Percentiles rank a stretch among this genome's conserved stretches.
Evolutionary conservation across 2,113 vertebrate species (phyloP).

Genomic region (Noturus placidus): DNA sequence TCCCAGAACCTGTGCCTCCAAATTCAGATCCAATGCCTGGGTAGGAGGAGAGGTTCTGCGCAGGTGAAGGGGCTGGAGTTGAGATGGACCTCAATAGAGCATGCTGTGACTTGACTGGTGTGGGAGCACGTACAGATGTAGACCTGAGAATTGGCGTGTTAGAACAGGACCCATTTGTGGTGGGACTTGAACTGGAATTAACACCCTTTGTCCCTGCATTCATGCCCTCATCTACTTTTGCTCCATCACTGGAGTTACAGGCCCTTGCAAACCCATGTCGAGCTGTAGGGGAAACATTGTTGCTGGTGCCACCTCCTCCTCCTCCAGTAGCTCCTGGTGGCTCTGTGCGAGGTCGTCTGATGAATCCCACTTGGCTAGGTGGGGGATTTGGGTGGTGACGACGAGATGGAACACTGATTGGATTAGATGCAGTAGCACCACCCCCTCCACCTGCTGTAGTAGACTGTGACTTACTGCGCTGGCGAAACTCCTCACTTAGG

Average conservation of each 20-base stretch:
- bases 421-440: conserved; percentile 76
- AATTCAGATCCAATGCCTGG: conserved; percentile 71
- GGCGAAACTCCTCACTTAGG: conserved; percentile 79
- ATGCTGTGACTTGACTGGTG: conserved; percentile 65
- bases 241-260: conserved; percentile 73
- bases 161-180: conserved; percentile 71
- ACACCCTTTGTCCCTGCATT: conserved; percentile 44
- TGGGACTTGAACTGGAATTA: conserved; percentile 65
- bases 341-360: conserved; percentile 72
- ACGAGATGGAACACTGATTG: conserved; percentile 75
- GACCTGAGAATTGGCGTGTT: conserved; percentile 74
- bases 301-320: conserved; percentile 52
- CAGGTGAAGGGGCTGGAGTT: conserved; percentile 65
- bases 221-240: conserved; percentile 63
- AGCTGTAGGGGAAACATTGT: conserved; percentile 69
- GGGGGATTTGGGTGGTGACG: conserved; percentile 68
- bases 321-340: conserved; percentile 60
- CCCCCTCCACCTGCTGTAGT: conserved; percentile 70
- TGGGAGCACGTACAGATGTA: conserved; percentile 66
- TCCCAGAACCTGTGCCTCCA: conserved; percentile 52
- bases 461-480: conserved; percentile 78
- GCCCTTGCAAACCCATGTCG: conserved; percentile 66
- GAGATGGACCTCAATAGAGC: conserved; percentile 75
- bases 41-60: conserved; percentile 65
- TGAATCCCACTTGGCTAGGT: conserved; percentile 72